Conservation (phyloP, 2,797 vertebrate species). For the Pipistrellus kuhlii region DNA sequence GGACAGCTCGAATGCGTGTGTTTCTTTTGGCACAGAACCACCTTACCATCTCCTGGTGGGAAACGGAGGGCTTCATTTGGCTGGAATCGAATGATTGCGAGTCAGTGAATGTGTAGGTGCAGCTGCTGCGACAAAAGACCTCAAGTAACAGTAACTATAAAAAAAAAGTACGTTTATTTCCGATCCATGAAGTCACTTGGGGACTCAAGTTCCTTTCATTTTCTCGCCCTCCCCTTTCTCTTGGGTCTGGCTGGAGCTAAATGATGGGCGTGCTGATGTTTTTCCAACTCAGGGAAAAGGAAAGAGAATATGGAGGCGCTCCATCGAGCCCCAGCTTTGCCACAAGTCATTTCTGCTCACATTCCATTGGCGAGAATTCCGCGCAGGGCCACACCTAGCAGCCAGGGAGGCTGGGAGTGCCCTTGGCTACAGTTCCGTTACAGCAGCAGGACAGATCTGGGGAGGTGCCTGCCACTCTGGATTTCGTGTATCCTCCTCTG, state of each 20-base stretch:
- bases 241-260: not conserved
- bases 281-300: not conserved
- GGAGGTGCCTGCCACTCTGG: not conserved
- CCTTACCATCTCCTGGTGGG: not conserved
- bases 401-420: not conserved
- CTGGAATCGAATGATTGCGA: not conserved
- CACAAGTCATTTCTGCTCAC: not conserved
- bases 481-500: not conserved
- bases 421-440: not conserved
- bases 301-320: too few species aligned
- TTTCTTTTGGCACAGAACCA: too few species aligned
- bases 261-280: rapidly evolving
- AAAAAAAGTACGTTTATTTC: not conserved
- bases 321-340: not conserved
- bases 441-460: not conserved
- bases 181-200: not conserved
- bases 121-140: not conserved
- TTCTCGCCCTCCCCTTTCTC: not conserved
- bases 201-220: not conserved
- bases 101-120: not conserved
- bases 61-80: not conserved
- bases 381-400: not conserved
- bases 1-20: not conserved
- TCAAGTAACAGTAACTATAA: not conserved
- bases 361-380: not conserved